A percentile compares a stretch with the other conserved stretches of the same genome.
These are phyloP conservation scores for Actinopyga echinites DNA, from an alignment of 53 echinoderm and acorn worm species.

Conservation along the genomic window DNA sequence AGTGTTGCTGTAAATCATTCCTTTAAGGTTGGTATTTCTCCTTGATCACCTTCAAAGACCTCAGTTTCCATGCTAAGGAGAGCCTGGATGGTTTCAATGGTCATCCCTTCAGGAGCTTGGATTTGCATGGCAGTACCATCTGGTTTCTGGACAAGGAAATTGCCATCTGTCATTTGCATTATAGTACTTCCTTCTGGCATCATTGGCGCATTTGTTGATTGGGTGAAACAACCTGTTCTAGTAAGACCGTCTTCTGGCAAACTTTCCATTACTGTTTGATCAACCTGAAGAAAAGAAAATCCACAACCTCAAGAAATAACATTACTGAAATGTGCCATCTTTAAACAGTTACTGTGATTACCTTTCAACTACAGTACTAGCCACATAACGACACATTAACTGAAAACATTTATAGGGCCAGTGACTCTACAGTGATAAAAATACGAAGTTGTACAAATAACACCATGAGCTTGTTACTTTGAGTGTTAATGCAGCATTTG, in stretches of 20 bases:
- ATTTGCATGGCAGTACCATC: constrained; percentile 99
- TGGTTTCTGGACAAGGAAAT: constrained; percentile 86
- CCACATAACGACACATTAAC: too few species aligned
- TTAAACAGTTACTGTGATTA: too few species aligned
- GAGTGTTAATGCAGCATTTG: too few species aligned
- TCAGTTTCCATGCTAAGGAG: constrained; percentile 79
- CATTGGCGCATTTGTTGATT: constrained; percentile 30
- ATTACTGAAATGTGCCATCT: background rate
- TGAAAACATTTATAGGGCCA: too few species aligned
- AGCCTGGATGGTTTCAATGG: constrained; percentile 93
- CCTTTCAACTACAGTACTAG: too few species aligned
- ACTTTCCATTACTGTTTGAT: constrained; percentile 1
- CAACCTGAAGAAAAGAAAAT: background rate
- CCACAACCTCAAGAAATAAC: background rate
- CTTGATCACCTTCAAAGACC: constrained; percentile 19
- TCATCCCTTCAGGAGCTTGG: constrained; percentile 91
- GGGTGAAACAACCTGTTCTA: background rate
- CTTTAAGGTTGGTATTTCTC: background rate
- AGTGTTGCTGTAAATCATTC: background rate
- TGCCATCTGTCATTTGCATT: constrained; percentile 90
- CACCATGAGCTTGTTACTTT: too few species aligned
- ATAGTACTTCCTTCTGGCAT: constrained; percentile 88
- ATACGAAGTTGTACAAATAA: too few species aligned
- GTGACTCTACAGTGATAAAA: too few species aligned
- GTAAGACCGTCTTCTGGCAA: background rate